Evolutionary conservation across 1,140 invertebrate genomes (phyloP).

Genomic region (Thaumetopoea pityocampa): DNA sequence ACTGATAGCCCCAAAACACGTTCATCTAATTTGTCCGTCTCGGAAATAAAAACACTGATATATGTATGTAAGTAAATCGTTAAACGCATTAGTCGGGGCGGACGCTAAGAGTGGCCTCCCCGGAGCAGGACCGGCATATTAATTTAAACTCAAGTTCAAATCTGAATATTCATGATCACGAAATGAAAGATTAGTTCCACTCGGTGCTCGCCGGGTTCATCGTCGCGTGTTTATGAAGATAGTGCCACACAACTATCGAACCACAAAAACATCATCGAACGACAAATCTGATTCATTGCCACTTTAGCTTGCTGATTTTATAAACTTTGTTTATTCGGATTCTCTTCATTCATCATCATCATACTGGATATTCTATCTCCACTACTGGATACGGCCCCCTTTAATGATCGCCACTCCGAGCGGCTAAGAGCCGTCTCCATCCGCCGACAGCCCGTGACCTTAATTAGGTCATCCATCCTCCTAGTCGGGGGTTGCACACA

Average conservation of each 20-base stretch:
- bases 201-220: constrained; percentile 24
- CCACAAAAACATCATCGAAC: too few species aligned
- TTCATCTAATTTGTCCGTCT: constrained; percentile 54
- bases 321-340: too few species aligned
- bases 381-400: too few species aligned
- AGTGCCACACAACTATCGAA: constrained; percentile 12
- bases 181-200: constrained; percentile 30
- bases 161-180: constrained; percentile 38
- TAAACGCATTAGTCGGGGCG: constrained; percentile 9
- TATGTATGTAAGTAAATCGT: constrained; percentile 15
- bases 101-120: constrained; percentile 23
- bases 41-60: constrained; percentile 26
- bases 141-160: constrained; percentile 24
- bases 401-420: too few species aligned
- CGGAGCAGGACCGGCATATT: constrained; percentile 27
- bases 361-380: too few species aligned
- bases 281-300: too few species aligned
- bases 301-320: too few species aligned
- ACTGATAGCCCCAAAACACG: constrained; percentile 43
- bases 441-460: too few species aligned
- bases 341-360: too few species aligned
- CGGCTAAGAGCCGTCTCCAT: too few species aligned
- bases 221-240: constrained; percentile 26
- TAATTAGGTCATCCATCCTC: too few species aligned
- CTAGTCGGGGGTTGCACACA: too few species aligned